Base-by-base conservation (phyloP, 2,113 vertebrate genomes). In the Rhadina sibilatrix region DNA sequence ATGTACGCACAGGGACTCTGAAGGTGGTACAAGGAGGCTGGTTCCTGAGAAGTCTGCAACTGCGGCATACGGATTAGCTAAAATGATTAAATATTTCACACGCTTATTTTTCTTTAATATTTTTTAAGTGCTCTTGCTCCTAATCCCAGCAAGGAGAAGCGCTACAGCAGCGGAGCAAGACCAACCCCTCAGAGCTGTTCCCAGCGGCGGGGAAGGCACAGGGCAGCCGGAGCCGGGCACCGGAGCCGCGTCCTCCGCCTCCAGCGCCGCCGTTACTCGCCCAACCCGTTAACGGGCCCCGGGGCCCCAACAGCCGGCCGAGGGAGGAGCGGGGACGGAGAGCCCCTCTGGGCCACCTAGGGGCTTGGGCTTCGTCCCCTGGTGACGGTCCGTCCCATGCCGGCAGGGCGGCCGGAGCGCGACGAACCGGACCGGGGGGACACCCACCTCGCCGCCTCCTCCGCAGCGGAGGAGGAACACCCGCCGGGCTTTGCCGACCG, bases 1-100 rank as follows among this genome's bases (percentile, higher is more conserved):
- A 46, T 2, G 18, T 2, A 28, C 2, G 24, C 24, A n/a, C 4
- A 40, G 21, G 0, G 7, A n/a, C 11, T 21, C 30, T 10, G 66
- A 52, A 56, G 31, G 33, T 12, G 14, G 42, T 31, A 76, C 6
- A 37, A 54, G 50, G 22, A 49, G 8, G 9, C 14, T 60, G 23
- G 6, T 11, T 57, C 64, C 42, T 16, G 14, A 14, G 25, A 61
- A 61, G 4, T 30, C 9, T 0, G 3, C 52, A 38, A 3, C 31
- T 53, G 21, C 0, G 6, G 27, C 65, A 85, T 4, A 28, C 6
- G 0, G 49, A 37, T 31, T 20, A 76, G 8, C 46, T 35, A 25
- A 17, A 49, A 44, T 0, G 3, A 42, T 47, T 24, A 57, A 64
- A 18, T 11, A 35, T 30, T 16, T 15, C 3, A 54, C 18, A 17